Conservation (phyloP, 2,888 invertebrate genomes). For the Elegia similella region DNA sequence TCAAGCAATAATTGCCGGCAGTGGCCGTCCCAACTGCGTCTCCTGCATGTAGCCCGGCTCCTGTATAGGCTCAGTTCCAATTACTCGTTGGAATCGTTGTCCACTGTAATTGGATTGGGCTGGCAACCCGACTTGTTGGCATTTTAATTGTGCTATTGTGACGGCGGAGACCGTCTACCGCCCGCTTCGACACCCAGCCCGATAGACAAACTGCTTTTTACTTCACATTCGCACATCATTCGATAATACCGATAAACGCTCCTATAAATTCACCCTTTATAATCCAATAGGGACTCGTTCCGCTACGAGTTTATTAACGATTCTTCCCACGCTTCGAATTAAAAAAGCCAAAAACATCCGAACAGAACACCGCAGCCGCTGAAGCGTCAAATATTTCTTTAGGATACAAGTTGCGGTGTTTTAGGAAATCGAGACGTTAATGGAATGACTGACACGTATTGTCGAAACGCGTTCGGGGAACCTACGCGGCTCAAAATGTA, state of each 20-base stretch:
- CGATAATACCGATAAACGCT: slow-evolving; percentile 28
- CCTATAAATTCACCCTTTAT: slow-evolving; percentile 15
- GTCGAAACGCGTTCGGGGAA: slow-evolving; percentile 63
- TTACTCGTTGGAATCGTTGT: slow-evolving; percentile 80
- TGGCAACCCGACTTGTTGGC: slow-evolving; percentile 80
- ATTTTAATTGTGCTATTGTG: slow-evolving; percentile 82
- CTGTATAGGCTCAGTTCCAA: slow-evolving; percentile 71
- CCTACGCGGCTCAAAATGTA: slow-evolving; percentile 52
- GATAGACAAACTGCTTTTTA: slow-evolving; percentile 68
- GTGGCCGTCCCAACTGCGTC: slow-evolving; percentile 45
- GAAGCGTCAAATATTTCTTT: slow-evolving; percentile 73
- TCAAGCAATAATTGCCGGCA: slow-evolving; percentile 44
- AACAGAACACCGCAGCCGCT: slow-evolving; percentile 50
- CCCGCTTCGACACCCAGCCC: slow-evolving; percentile 55
- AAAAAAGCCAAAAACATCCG: slow-evolving; percentile 48
- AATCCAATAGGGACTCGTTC: slow-evolving; percentile 17
- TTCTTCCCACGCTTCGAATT: slow-evolving; percentile 54
- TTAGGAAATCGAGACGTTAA: slow-evolving; percentile 71
- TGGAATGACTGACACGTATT: slow-evolving; percentile 77
- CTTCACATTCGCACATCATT: slow-evolving; percentile 46
- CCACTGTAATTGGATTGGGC: slow-evolving; percentile 80
- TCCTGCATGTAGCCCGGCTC: slow-evolving; percentile 61
- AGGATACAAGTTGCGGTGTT: slow-evolving; percentile 58
- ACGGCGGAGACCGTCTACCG: slow-evolving; percentile 67
- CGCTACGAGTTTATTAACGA: slow-evolving; percentile 20